Conservation (phyloP, 2,113 vertebrate species). For the Clarias gariepinus region DNA sequence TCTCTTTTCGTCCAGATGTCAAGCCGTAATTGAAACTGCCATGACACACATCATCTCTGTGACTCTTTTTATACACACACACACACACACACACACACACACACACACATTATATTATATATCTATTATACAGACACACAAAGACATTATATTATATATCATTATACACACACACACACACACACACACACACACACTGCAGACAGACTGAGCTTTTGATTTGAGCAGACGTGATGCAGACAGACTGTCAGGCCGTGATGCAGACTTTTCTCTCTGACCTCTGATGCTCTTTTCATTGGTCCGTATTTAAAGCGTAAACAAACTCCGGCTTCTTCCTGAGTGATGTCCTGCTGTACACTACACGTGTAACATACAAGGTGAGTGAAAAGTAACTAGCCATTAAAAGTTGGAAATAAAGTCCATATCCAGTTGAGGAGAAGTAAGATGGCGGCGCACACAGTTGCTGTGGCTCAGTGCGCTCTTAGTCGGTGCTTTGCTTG, state of each 20-base stretch:
- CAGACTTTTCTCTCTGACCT: not conserved
- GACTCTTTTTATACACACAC: not conserved
- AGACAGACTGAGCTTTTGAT: no score
- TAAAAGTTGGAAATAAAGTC: no score
- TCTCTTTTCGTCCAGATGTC: constrained; percentile 25
- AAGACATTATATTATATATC: no score
- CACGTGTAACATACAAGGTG: not conserved
- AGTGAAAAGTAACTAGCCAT: no score
- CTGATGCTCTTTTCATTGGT: not conserved
- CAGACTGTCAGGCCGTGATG: not conserved
- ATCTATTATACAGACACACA: not conserved
- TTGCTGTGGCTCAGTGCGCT: no score
- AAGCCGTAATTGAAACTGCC: constrained; percentile 19
- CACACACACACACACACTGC: not conserved
- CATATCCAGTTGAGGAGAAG: no score
- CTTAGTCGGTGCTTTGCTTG: no score
- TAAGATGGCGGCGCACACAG: no score
- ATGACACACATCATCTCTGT: not conserved
- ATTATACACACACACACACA: not conserved
- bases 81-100: constrained; percentile 7
- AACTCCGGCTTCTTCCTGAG: not conserved
- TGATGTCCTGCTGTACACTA: not conserved
- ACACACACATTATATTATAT: not conserved
- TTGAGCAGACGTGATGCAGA: not conserved
- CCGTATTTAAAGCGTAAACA: not conserved